Evolutionary conservation across 2,797 vertebrate species (phyloP).

Genomic region (Clarias laeviceps): DNA sequence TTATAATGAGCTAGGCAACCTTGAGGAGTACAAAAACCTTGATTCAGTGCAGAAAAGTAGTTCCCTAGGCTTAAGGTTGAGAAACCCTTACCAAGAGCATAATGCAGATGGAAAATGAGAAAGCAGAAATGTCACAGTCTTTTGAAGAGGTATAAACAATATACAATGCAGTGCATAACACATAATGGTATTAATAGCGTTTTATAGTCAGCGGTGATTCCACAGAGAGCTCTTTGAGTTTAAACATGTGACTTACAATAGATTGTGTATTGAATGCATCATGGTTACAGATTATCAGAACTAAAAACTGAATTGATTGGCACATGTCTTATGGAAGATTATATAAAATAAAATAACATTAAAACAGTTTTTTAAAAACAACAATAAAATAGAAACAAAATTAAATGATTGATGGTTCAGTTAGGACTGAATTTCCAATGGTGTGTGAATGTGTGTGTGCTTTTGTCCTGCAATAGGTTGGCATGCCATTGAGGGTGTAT

Average conservation of each 20-base stretch:
- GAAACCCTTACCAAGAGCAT: background rate
- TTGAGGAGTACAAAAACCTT: constrained; percentile 16
- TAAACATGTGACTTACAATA: background rate
- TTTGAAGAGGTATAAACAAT: background rate
- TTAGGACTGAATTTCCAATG: no score
- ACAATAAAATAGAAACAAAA: background rate
- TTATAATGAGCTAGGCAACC: constrained; percentile 21
- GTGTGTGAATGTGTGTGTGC: no score
- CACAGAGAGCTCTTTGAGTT: background rate
- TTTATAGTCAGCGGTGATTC: background rate
- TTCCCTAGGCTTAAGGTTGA: background rate
- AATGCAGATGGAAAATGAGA: background rate
- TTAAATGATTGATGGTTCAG: background rate
- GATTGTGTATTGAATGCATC: constrained; percentile 26
- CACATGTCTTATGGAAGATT: constrained; percentile 5
- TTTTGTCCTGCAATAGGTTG: no score
- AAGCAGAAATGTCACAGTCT: background rate
- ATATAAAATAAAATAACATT: constrained; percentile 36
- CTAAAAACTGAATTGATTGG: constrained; percentile 24
- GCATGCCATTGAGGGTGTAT: no score
- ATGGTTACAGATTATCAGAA: constrained; percentile 24
- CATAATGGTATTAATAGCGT: background rate
- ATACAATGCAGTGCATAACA: background rate
- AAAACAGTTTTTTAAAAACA: constrained; percentile 23
- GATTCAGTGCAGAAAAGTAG: background rate